These are phyloP conservation scores for Noctua fimbriata DNA, from an alignment of 2,888 invertebrate species.

Conservation along the genomic window DNA sequence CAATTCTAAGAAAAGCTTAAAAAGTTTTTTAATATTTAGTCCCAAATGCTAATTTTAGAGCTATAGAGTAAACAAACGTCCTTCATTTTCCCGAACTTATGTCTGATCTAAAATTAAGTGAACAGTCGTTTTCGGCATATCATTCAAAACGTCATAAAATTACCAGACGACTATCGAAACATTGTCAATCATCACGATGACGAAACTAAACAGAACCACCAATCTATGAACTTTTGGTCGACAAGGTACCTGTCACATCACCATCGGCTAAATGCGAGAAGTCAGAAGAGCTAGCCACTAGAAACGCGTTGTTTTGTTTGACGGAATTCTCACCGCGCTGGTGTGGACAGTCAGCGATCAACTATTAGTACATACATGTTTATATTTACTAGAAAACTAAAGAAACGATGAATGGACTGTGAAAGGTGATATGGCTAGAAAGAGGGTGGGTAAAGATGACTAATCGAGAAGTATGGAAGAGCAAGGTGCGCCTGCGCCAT, in stretches of 20 bases:
- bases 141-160: conserved; percentile 7
- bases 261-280: neutral
- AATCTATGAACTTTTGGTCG: neutral
- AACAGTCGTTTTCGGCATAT: neutral
- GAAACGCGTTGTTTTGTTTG: neutral
- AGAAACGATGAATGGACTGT: neutral
- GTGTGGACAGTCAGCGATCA: neutral
- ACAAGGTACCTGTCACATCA: neutral
- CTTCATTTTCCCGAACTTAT: neutral
- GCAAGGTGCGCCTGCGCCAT: neutral
- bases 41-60: neutral
- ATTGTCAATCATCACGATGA: conserved; percentile 1
- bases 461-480: neutral
- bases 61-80: neutral
- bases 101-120: neutral
- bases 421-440: neutral
- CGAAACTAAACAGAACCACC: neutral
- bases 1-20: neutral
- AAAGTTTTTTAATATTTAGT: neutral
- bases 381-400: neutral
- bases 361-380: neutral
- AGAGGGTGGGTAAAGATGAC: neutral
- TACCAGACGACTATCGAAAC: neutral
- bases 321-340: neutral
- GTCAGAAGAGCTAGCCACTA: neutral